phyloP scores from a whole-genome alignment of 2,797 vertebrate genomes.

The Nannoperca obscura region DNA sequence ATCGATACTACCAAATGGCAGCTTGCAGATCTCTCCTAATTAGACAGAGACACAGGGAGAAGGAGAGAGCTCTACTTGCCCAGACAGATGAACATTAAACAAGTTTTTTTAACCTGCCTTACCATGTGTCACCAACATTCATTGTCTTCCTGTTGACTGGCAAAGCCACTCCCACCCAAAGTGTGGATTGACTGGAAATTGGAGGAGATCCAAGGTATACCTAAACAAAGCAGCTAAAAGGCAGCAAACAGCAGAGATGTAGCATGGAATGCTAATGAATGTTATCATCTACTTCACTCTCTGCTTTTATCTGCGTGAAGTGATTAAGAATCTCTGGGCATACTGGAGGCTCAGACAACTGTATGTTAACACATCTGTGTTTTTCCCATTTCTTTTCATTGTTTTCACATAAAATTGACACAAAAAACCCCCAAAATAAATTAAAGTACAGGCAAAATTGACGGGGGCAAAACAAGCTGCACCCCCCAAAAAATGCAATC shows the following conservation, averaged over 20 bases:
- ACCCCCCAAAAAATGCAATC: no score
- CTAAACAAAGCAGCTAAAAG: constrained; percentile 45
- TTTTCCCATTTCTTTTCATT: background rate
- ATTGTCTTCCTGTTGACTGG: constrained; percentile 32
- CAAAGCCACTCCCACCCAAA: constrained; percentile 29
- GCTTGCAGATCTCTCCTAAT: constrained; percentile 71
- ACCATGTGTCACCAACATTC: constrained; percentile 53
- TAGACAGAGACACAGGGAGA: constrained; percentile 63
- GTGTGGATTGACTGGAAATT: constrained; percentile 36
- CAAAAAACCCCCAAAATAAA: background rate
- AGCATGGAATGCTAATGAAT: constrained; percentile 16
- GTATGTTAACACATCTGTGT: background rate
- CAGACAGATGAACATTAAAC: constrained; percentile 45
- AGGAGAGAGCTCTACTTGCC: constrained; percentile 25
- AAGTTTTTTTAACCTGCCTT: constrained; percentile 40
- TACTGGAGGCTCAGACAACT: background rate
- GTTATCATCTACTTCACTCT: constrained; percentile 6
- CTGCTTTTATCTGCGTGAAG: constrained; percentile 5
- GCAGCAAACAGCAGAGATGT: constrained; percentile 4
- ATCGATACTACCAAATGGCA: constrained; percentile 77
- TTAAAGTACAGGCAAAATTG: background rate
- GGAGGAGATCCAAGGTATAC: constrained; percentile 27
- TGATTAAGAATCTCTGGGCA: constrained; percentile 8
- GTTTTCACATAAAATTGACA: background rate
- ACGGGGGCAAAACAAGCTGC: background rate